Evolutionary conservation across 2,888 invertebrate species (phyloP).

Genomic region (Eupelmus urozonus): DNA sequence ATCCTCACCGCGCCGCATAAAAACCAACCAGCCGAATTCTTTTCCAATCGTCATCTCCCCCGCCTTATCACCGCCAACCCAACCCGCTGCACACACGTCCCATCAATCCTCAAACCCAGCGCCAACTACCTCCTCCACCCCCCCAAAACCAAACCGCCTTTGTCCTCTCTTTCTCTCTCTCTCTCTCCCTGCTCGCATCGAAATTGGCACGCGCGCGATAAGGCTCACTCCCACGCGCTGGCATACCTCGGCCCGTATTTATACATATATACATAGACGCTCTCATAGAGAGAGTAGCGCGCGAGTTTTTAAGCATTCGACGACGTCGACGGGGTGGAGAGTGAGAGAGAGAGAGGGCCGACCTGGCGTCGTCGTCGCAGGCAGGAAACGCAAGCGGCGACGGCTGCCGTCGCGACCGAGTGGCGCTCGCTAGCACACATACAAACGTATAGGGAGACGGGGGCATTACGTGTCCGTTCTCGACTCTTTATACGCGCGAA

Average conservation of each 20-base stretch:
- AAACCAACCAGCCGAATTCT: no score
- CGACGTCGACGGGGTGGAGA: conserved; percentile 7
- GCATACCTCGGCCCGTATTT: no score
- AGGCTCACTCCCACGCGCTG: conserved; percentile 9
- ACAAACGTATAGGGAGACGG: not conserved
- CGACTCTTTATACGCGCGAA: conserved; percentile 12
- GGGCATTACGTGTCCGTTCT: conserved; percentile 13
- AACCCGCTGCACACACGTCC: no score
- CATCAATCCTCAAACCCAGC: no score
- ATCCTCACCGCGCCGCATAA: no score
- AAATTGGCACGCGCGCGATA: conserved; percentile 40
- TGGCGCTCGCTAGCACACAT: conserved; percentile 36
- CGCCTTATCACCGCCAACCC: no score
- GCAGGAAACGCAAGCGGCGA: conserved; percentile 42
- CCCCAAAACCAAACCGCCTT: no score
- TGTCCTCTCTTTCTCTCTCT: conserved; percentile 14
- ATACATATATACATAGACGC: conserved; percentile 1
- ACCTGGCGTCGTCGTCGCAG: conserved; percentile 51
- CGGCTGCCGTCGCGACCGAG: conserved; percentile 51
- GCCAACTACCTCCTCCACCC: no score
- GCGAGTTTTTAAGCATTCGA: conserved; percentile 40
- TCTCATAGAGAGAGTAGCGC: no score
- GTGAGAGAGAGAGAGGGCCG: no score
- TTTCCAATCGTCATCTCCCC: no score
- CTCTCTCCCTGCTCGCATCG: not conserved